A percentile compares a stretch with the other conserved stretches of the same genome.
phyloP scores from a whole-genome alignment of 2,113 vertebrate species.

The Pelvicachromis taeniatus region DNA sequence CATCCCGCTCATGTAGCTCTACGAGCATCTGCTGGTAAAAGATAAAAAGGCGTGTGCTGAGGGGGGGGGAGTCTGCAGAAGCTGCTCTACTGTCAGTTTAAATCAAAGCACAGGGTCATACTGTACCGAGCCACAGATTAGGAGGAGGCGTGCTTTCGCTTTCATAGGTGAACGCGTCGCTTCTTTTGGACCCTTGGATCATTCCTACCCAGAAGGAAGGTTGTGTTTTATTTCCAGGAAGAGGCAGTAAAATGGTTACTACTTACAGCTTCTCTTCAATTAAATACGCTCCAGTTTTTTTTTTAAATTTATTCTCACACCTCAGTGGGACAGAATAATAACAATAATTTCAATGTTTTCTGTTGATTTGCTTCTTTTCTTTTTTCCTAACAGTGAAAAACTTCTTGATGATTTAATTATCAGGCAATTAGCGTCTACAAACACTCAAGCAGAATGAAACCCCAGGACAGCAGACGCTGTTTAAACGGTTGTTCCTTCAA shows the following conservation, averaged over 20 bases:
- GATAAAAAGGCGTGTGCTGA: neutral
- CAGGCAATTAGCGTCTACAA: neutral
- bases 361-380: neutral
- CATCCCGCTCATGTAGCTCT: neutral
- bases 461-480: neutral
- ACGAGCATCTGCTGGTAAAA: neutral
- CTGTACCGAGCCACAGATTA: slow-evolving; percentile 75
- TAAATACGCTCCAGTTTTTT: neutral
- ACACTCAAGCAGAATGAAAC: neutral
- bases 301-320: neutral
- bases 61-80: neutral
- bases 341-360: neutral
- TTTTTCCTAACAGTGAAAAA: neutral
- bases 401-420: neutral
- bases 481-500: neutral
- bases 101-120: slow-evolving; percentile 5
- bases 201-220: slow-evolving; percentile 48
- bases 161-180: slow-evolving; percentile 38
- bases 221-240: neutral
- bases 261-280: neutral
- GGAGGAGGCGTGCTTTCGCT: slow-evolving; percentile 30
- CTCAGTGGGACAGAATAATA: neutral
- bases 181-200: slow-evolving; percentile 40
- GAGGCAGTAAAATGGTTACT: neutral
- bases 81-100: neutral